Evolutionary conservation across 2,113 vertebrate species (phyloP).

Genomic region (Diadophis punctatus): DNA sequence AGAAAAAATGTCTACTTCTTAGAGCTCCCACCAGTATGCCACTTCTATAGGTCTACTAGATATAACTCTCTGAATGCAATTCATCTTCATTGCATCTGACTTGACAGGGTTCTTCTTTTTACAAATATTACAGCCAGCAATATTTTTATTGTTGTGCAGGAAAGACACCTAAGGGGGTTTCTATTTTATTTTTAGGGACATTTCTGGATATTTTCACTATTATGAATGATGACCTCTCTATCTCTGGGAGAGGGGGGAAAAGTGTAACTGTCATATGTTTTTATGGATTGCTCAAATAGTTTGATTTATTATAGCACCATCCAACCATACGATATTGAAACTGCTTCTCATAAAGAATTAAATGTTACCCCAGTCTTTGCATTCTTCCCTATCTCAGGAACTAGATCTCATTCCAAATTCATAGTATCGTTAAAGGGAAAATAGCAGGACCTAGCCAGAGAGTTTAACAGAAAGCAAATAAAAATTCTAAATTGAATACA

Average conservation of each 20-base stretch:
- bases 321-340: conserved; percentile 46
- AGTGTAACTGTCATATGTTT: conserved; percentile 48
- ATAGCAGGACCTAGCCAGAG: neutral
- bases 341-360: conserved; percentile 43
- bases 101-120: conserved; percentile 57
- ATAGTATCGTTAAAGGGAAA: neutral
- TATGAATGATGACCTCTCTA: conserved; percentile 60
- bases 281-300: conserved; percentile 42
- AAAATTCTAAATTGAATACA: neutral
- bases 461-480: neutral
- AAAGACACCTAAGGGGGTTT: conserved; percentile 56
- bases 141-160: conserved; percentile 65
- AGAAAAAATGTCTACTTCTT: conserved; percentile 19
- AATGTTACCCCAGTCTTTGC: neutral
- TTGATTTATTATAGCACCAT: conserved; percentile 54
- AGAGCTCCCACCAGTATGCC: conserved; percentile 30
- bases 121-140: conserved; percentile 63
- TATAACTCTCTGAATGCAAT: conserved; percentile 53
- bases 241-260: conserved; percentile 29
- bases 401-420: neutral
- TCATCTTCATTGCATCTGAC: conserved; percentile 63
- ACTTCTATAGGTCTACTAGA: conserved; percentile 19
- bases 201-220: conserved; percentile 55
- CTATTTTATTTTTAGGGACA: conserved; percentile 64
- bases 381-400: neutral